Conservation (phyloP, 2,113 vertebrate species). For the Condylura cristata region DNA sequence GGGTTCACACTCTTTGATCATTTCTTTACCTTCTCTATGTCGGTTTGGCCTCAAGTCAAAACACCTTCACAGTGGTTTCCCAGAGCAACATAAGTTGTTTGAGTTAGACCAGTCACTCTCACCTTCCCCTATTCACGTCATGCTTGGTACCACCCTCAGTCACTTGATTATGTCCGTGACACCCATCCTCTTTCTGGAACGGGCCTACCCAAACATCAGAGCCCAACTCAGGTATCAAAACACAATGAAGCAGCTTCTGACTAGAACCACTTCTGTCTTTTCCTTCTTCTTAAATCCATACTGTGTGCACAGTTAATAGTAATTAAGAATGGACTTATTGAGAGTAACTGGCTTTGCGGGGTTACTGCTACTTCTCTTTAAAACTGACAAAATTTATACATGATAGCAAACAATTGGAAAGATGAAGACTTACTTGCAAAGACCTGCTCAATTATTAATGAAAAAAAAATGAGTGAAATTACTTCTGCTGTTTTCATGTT, state of each 20-base stretch:
- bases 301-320: neutral
- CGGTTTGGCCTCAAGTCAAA: neutral
- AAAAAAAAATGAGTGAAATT: too few species aligned
- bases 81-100: neutral
- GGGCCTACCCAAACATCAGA: neutral
- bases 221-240: neutral
- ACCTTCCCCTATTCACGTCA: neutral
- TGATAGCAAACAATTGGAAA: neutral
- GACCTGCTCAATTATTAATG: neutral
- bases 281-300: neutral
- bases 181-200: neutral
- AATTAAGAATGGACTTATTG: constrained; percentile 43
- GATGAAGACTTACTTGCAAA: constrained; percentile 24
- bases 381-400: neutral
- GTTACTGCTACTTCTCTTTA: neutral
- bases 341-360: neutral
- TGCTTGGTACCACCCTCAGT: neutral
- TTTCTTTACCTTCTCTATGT: neutral
- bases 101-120: neutral
- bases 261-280: neutral
- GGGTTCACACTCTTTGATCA: neutral
- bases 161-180: neutral
- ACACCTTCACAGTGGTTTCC: neutral
- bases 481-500: neutral
- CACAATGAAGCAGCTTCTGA: neutral